Evolutionary conservation across 2,888 invertebrate species (phyloP), one percentile per base, ranked within the genome.

Genomic region (Cheiracanthium punctorium): DNA sequence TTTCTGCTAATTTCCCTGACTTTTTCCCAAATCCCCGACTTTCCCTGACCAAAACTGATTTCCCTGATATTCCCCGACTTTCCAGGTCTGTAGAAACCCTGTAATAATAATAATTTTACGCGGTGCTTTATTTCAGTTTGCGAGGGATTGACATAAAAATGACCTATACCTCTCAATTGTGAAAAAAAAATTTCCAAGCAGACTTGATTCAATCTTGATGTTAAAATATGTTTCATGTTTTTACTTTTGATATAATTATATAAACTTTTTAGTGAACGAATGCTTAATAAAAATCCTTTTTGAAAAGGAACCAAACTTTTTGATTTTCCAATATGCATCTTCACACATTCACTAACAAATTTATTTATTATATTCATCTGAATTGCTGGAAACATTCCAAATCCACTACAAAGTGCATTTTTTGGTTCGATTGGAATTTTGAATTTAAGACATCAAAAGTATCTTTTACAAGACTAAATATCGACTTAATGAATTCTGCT

Each of bases 361-460:
- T 48, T 48, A 17, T 48, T 48, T 17, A 48, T 12, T 12, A n/a
- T 17, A 48, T 48, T n/a, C 10, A 48, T 12, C n/a, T 48, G 48
- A 37, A 10, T 10, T 17, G 5, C 7, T 48, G 5, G 17, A 48
- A 48, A 48, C 48, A 48, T n/a, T 12, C 48, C 48, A 17, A 48
- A 48, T 48, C 48, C 48, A 48, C n/a, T 48, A 2, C 17, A 7
- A 10, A 48, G 17, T 17, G 2, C 14, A 17, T 12, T 17, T 2
- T 37, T 37, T 37, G 48, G 17, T 2, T 48, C 48, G 2, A 10
- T 2, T 12, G 12, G 48, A 17, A 48, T 10, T 17, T 48, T 48
- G 48, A 48, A 48, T 48, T 48, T n/a, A 48, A n/a, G 14, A 48
- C 48, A 48, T 48, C n/a, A 48, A 48, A 48, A n/a, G 48, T n/a